phyloP scores from a whole-genome alignment of 2,888 invertebrate genomes.

The Zaprionus bogoriensis region DNA sequence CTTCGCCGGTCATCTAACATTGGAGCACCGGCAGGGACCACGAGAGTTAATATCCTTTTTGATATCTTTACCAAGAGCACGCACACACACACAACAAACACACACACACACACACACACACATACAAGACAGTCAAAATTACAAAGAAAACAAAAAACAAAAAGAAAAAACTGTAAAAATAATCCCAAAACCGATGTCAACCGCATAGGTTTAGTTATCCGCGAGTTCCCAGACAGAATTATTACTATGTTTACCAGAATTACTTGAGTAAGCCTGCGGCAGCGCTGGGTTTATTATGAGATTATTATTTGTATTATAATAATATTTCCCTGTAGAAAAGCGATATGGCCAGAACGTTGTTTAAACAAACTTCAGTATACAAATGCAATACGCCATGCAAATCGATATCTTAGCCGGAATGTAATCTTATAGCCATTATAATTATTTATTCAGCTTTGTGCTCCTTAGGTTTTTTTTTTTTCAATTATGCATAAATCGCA shows the following conservation, averaged over 20 bases:
- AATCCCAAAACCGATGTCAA: background rate
- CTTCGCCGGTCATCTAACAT: slow-evolving; percentile 96
- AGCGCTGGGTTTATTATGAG: too few species aligned
- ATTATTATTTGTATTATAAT: too few species aligned
- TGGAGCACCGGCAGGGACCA: slow-evolving; percentile 95
- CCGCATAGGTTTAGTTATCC: too few species aligned
- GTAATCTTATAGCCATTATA: too few species aligned
- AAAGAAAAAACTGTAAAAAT: background rate
- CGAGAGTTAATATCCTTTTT: slow-evolving; percentile 96
- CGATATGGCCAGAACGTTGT: background rate
- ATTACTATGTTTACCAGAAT: too few species aligned
- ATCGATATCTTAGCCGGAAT: too few species aligned
- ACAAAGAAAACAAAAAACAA: background rate
- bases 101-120: slow-evolving; percentile 1
- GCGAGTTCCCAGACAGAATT: too few species aligned
- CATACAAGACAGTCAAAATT: background rate
- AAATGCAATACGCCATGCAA: too few species aligned
- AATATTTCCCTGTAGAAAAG: too few species aligned
- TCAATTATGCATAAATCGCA: background rate
- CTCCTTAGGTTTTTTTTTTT: too few species aligned
- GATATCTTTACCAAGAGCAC: slow-evolving; percentile 86
- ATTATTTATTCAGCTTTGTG: too few species aligned
- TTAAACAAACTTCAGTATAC: background rate
- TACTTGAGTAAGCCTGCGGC: too few species aligned
- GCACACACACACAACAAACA: slow-evolving; percentile 8